Conservation (phyloP, 2,888 invertebrate genomes). For the Geotrupes spiniger region DNA sequence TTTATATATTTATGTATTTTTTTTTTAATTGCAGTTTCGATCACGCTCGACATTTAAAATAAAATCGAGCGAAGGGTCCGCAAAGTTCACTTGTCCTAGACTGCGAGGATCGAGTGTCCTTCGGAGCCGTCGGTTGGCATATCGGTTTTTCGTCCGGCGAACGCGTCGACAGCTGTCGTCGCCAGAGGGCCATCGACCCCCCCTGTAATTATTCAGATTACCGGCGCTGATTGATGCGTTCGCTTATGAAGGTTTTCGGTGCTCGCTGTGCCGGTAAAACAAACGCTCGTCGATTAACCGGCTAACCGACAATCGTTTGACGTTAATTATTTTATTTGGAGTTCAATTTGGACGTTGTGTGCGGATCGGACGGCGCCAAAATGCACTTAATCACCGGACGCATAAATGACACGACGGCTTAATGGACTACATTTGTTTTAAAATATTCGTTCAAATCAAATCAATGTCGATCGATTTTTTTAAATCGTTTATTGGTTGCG, state of each 20-base stretch:
- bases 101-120: slow-evolving; percentile 5
- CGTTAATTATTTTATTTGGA: slow-evolving; percentile 14
- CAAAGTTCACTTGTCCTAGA: too few species aligned
- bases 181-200: slow-evolving; percentile 1
- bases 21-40: too few species aligned
- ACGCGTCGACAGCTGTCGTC: slow-evolving; percentile 18
- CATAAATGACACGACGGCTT: too few species aligned
- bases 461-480: too few species aligned
- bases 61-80: too few species aligned
- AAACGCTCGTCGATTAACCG: slow-evolving; percentile 16
- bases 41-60: too few species aligned
- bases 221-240: slow-evolving; percentile 20
- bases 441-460: too few species aligned
- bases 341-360: neutral
- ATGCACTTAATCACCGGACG: too few species aligned
- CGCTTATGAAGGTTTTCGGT: slow-evolving; percentile 12
- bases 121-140: slow-evolving; percentile 16
- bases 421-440: too few species aligned
- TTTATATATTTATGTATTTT: too few species aligned
- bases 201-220: slow-evolving; percentile 18
- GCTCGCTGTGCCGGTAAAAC: slow-evolving; percentile 9
- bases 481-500: too few species aligned
- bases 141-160: slow-evolving; percentile 21
- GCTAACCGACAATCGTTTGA: slow-evolving; percentile 16
- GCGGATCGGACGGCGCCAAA: too few species aligned